Evolutionary conservation across 2,797 vertebrate species (phyloP).

Genomic region (Chloroceryle inda): DNA sequence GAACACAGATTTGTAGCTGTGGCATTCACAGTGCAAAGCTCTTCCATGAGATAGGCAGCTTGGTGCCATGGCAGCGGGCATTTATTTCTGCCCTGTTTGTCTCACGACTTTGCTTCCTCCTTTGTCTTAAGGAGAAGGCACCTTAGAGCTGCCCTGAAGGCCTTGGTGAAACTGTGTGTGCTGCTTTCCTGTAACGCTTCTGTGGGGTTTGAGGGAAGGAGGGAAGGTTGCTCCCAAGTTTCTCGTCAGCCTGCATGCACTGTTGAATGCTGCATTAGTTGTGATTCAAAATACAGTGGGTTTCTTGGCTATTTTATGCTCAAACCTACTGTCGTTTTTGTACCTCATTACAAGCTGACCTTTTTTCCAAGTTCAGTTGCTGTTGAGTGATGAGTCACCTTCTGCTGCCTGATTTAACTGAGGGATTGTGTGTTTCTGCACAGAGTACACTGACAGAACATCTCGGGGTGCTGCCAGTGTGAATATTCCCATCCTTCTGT

Average conservation of each 20-base stretch:
- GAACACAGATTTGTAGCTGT: rapidly evolving
- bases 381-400: slow-evolving; percentile 26
- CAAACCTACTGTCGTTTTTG: neutral
- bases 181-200: neutral
- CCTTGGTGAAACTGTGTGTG: rapidly evolving
- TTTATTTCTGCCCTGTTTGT: neutral
- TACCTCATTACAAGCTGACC: slow-evolving; percentile 2
- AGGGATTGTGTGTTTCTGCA: neutral
- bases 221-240: neutral
- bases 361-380: slow-evolving; percentile 7
- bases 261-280: rapidly evolving
- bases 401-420: neutral
- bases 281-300: neutral
- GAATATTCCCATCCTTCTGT: rapidly evolving
- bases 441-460: neutral
- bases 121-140: neutral
- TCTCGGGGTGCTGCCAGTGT: rapidly evolving
- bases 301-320: neutral
- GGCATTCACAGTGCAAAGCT: neutral
- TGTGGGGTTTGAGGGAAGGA: neutral
- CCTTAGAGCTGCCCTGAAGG: neutral
- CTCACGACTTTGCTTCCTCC: neutral
- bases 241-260: rapidly evolving
- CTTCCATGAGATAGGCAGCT: rapidly evolving
- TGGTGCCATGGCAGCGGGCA: neutral